Base-by-base conservation (phyloP, 2,113 vertebrate species). In the Pongo pygmaeus region DNA sequence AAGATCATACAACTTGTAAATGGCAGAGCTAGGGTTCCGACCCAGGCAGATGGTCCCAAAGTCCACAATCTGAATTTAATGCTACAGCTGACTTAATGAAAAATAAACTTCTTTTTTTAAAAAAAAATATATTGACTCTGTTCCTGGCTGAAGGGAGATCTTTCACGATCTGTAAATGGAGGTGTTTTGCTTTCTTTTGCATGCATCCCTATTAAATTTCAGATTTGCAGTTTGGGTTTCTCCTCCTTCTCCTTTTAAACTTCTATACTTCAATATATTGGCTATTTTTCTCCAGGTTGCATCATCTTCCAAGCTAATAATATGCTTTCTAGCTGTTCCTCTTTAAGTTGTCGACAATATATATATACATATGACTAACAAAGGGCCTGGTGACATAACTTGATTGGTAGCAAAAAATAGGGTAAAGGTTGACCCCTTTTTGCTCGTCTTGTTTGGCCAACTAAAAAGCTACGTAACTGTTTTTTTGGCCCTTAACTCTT, bases 111-210 rank as follows among this genome's bases (percentile, higher is more conserved):
- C 12, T 46, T 17, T 48, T 70, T 38, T 52, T 0, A 18, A 8
- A 79, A 87, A 96, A 83, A 52, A n/a, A 46, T 46, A 46, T 46
- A 46, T 95, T 72, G 32, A 89, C 88, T 85, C n/a, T 94, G 38
- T 75, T 91, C 25, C 43, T 59, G 61, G 83, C 40, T 81, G 38
- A 93, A 91, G 52, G 16, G 25, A 88, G 20, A 94, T 40, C 8
- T 83, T 93, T 91, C 70, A 91, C 40, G 78, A 93, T 27, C 46
- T 59, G 10, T 55, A 11, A 83, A 84, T 83, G 8, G 30, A 5
- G 16, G 4, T 92, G 20, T 84, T 95, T 77, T 77, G 30, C 74
- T 90, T 70, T 90, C 86, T 75, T 89, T 93, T 74, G 4, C 22
- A 81, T 40, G 38, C 32, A 75, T 78, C 13, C 16, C 75, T 59